Evolutionary conservation across 2,888 invertebrate species (phyloP).

Genomic region (Synanthedon myopaeformis): DNA sequence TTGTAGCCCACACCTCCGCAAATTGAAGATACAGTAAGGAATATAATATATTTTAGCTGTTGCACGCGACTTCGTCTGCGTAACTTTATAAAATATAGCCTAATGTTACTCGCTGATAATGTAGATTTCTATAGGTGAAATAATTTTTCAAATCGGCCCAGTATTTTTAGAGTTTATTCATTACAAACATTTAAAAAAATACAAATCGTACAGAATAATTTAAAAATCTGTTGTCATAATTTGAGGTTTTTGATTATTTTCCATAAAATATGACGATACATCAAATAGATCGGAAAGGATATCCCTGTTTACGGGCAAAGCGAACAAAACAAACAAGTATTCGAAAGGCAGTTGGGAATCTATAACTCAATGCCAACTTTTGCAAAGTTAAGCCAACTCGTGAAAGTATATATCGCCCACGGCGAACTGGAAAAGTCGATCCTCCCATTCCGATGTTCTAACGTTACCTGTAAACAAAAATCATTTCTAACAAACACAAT

Average conservation of each 20-base stretch:
- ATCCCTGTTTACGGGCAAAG: slow-evolving; percentile 58
- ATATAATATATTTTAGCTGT: too few relatives aligned
- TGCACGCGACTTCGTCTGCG: too few relatives aligned
- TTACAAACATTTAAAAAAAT: too few relatives aligned
- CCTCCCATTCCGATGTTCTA: slow-evolving; percentile 44
- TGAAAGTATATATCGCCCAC: slow-evolving; percentile 41
- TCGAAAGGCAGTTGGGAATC: slow-evolving; percentile 62
- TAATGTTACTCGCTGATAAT: too few relatives aligned
- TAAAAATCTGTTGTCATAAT: too few relatives aligned
- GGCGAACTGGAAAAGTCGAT: slow-evolving; percentile 41
- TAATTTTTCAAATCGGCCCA: too few relatives aligned
- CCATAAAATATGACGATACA: slow-evolving; percentile 13
- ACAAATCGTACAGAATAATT: too few relatives aligned
- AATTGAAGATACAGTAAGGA: too few relatives aligned
- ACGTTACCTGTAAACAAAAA: slow-evolving; percentile 61
- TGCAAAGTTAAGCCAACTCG: slow-evolving; percentile 48
- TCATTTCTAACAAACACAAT: slow-evolving; percentile 19
- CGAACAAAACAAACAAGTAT: slow-evolving; percentile 64
- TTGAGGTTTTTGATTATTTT: not conserved
- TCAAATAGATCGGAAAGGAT: slow-evolving; percentile 33
- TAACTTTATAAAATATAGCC: too few relatives aligned
- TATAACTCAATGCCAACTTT: slow-evolving; percentile 69
- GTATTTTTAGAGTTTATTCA: too few relatives aligned
- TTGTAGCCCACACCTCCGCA: too few relatives aligned
- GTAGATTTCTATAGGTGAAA: too few relatives aligned